phyloP scores from a whole-genome alignment of 2,113 vertebrate species.

The Mola mola region DNA sequence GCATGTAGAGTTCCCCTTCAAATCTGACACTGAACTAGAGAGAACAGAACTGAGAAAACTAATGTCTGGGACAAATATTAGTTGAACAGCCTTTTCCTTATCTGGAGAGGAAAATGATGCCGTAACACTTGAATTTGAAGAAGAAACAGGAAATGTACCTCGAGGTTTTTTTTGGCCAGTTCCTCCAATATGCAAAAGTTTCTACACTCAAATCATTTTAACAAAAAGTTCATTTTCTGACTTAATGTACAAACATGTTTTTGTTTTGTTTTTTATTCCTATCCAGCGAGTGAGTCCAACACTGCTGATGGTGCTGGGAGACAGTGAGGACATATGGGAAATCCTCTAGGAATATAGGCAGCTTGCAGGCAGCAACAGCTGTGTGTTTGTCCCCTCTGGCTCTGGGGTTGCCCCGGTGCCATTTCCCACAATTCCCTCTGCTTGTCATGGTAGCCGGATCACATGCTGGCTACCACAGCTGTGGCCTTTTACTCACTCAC shows the following conservation, averaged over 20 bases:
- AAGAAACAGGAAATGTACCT: constrained; percentile 17
- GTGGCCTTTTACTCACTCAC: constrained; percentile 43
- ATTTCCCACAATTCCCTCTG: constrained; percentile 28
- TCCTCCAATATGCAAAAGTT: too few species aligned
- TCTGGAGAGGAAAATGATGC: not conserved
- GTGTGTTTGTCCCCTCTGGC: constrained; percentile 43
- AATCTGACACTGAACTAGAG: too few species aligned
- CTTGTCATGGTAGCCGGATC: not conserved
- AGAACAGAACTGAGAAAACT: too few species aligned
- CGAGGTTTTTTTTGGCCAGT: constrained; percentile 13
- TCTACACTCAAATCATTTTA: too few species aligned
- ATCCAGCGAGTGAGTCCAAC: constrained; percentile 3
- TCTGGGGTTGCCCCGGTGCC: constrained; percentile 9
- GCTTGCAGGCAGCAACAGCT: constrained; percentile 52
- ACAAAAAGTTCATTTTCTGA: not conserved
- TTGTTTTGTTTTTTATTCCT: not conserved
- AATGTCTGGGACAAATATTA: too few species aligned
- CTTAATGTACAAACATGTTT: not conserved
- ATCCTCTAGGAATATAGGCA: constrained; percentile 37
- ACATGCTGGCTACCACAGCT: constrained; percentile 14
- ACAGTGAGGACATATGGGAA: constrained; percentile 35
- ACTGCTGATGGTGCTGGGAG: not conserved
- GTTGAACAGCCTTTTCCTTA: not conserved
- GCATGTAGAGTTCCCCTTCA: too few species aligned
- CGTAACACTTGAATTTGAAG: not conserved